Conservation (phyloP, 2,888 invertebrate genomes). For the Caenorhabditis japonica region DNA sequence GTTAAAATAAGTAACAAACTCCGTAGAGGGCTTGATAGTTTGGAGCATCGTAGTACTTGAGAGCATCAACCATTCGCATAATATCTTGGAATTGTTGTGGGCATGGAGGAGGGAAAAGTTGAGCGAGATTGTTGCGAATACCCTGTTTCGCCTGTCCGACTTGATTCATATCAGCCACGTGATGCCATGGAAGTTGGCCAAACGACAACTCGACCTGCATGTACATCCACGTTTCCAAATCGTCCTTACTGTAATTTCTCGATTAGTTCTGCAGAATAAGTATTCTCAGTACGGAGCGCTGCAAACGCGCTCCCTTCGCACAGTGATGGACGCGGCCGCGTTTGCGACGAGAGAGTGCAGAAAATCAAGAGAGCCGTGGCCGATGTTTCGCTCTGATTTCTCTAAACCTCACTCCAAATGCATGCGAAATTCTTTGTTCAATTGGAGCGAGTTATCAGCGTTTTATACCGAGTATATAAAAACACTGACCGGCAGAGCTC, state of each 20-base stretch:
- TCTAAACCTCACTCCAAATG: too few species aligned
- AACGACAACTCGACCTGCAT: constrained; percentile 69
- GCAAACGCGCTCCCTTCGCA: too few species aligned
- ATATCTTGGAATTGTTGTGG: constrained; percentile 51
- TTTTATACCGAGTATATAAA: neutral
- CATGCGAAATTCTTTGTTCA: too few species aligned
- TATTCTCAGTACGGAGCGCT: too few species aligned
- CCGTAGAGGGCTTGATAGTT: constrained; percentile 68
- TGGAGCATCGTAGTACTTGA: constrained; percentile 73
- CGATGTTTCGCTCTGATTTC: too few species aligned
- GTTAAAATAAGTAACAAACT: neutral
- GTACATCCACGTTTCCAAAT: constrained; percentile 68
- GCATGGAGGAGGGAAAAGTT: constrained; percentile 61
- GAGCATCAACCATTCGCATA: constrained; percentile 59
- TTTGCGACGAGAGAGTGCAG: too few species aligned
- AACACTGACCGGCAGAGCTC: neutral
- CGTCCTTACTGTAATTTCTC: constrained; percentile 60
- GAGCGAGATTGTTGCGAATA: constrained; percentile 56
- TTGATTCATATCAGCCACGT: constrained; percentile 67
- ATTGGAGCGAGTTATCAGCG: too few species aligned
- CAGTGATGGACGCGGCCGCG: too few species aligned
- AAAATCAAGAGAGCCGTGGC: too few species aligned
- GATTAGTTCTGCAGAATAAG: constrained; percentile 1
- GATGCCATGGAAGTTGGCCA: constrained; percentile 68
- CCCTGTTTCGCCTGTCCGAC: constrained; percentile 70